phyloP scores from a whole-genome alignment of 1,140 invertebrate species.

The Drosophila biarmipes region DNA sequence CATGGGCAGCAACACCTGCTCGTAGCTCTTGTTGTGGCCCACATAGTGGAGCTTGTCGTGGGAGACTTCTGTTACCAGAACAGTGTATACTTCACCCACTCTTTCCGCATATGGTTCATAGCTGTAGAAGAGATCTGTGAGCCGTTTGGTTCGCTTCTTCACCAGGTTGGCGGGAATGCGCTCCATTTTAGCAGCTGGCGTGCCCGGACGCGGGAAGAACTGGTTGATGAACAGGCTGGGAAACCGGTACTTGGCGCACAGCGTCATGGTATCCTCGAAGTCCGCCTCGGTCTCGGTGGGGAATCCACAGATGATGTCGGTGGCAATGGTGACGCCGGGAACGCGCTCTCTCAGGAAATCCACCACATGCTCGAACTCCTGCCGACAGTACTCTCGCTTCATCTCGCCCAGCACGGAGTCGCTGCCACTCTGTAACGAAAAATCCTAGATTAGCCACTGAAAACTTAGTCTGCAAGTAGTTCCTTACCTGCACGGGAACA shows the following conservation, averaged over 20 bases:
- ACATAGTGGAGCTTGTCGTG: conserved; percentile 96
- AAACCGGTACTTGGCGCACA: conserved; percentile 96
- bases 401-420: conserved; percentile 97
- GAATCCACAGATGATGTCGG: conserved; percentile 99
- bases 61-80: conserved; percentile 97
- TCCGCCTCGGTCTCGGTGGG: conserved; percentile 97
- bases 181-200: conserved; percentile 95
- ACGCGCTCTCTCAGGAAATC: conserved; percentile 92
- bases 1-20: conserved; percentile 95
- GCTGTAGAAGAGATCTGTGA: conserved; percentile 96
- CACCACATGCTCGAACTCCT: conserved; percentile 96
- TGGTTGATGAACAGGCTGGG: conserved; percentile 99
- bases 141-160: conserved; percentile 93
- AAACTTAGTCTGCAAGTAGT: too few relatives aligned
- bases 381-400: conserved; percentile 96
- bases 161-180: conserved; percentile 92
- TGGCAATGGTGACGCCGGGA: conserved; percentile 94
- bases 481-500: conserved; percentile 93
- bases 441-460: neutral
- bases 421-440: conserved; percentile 89
- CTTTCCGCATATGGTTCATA: conserved; percentile 94
- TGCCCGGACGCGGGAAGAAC: conserved; percentile 97
- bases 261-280: conserved; percentile 94
- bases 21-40: conserved; percentile 98
- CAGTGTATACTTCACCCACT: conserved; percentile 91